Evolutionary conservation across 2,888 invertebrate genomes (phyloP).

Genomic region (Drosophila picticornis): DNA sequence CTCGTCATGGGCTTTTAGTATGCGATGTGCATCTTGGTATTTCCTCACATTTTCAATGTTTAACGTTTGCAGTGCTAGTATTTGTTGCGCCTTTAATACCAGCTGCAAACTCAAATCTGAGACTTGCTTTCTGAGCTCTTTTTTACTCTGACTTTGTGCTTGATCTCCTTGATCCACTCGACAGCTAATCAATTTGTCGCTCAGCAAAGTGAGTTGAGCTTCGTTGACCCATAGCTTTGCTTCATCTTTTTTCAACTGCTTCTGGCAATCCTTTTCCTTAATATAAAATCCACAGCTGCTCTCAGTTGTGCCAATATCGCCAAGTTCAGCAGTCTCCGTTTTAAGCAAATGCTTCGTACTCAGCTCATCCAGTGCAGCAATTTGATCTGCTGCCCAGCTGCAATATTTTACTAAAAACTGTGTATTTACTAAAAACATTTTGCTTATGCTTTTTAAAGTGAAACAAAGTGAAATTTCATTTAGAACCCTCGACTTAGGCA

Average conservation of each 20-base stretch:
- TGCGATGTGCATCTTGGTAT: constrained; percentile 1
- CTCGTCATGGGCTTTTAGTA: constrained; percentile 10
- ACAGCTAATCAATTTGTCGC: constrained; percentile 7
- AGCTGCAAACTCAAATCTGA: not conserved
- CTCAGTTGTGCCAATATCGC: not conserved
- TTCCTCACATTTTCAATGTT: not conserved
- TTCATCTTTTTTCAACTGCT: not conserved
- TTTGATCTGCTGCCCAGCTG: not conserved
- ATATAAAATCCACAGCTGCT: not conserved
- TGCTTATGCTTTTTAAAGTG: constrained; percentile 11
- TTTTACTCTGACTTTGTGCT: not conserved
- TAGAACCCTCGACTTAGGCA: not conserved
- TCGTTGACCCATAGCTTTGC: not conserved
- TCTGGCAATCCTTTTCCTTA: constrained; percentile 4
- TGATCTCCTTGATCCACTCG: not conserved
- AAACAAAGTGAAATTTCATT: constrained; percentile 1
- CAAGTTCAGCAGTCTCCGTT: not conserved
- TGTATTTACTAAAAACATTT: constrained; percentile 9
- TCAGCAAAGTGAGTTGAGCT: not conserved
- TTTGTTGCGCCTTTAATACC: not conserved
- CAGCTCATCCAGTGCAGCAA: constrained; percentile 3
- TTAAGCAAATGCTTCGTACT: not conserved
- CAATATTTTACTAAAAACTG: not conserved
- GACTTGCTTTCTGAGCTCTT: not conserved
- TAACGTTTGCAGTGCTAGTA: not conserved